Evolutionary conservation across 2,888 invertebrate species (phyloP).

Genomic region (Pecten maximus): DNA sequence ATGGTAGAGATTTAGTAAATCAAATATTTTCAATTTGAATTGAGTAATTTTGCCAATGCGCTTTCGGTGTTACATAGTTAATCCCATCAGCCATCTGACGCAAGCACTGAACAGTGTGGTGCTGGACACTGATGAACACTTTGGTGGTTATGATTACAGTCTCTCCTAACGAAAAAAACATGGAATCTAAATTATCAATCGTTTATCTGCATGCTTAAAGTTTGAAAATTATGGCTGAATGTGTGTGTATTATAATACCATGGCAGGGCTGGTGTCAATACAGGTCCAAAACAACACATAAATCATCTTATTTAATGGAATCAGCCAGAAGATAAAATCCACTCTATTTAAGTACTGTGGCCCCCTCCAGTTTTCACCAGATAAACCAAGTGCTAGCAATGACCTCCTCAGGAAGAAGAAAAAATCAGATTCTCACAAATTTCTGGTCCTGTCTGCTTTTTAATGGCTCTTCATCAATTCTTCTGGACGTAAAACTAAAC

Average conservation of each 20-base stretch:
- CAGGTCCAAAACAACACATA: neutral
- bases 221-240: slow-evolving; percentile 22
- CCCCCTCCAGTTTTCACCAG: neutral
- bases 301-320: slow-evolving; percentile 30
- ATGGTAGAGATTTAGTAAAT: slow-evolving; percentile 4
- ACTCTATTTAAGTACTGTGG: neutral
- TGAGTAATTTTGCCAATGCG: slow-evolving; percentile 29
- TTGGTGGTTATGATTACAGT: neutral
- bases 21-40: slow-evolving; percentile 24
- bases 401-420: neutral
- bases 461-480: neutral
- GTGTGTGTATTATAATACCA: slow-evolving; percentile 5
- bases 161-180: neutral
- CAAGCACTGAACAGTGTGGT: neutral
- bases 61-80: neutral
- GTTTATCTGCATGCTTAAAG: slow-evolving; percentile 9
- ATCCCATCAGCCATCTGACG: slow-evolving; percentile 27
- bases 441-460: neutral
- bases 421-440: neutral
- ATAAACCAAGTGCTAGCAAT: neutral
- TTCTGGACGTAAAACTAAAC: neutral
- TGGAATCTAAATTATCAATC: slow-evolving; percentile 28
- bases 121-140: slow-evolving; percentile 13
- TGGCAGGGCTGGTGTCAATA: neutral
- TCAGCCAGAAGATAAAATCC: neutral